Conservation (phyloP, 2,797 vertebrate species). For the Sitta carolinensis region DNA sequence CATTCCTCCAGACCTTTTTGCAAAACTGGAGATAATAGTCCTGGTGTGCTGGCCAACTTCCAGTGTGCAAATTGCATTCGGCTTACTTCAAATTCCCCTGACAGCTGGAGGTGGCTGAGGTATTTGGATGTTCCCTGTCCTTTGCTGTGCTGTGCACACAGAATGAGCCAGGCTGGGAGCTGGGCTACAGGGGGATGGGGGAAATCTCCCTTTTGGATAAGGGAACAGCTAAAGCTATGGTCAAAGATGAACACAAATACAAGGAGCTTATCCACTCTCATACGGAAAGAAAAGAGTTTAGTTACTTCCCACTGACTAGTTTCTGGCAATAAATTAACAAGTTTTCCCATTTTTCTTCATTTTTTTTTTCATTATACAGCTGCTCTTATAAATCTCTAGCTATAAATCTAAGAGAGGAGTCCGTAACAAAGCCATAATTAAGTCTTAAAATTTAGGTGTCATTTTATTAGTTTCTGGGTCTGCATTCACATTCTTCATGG, state of each 20-base stretch:
- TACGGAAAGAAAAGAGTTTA: not conserved
- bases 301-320: slow-evolving; percentile 2
- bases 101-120: slow-evolving; percentile 15
- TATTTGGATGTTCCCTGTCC: not conserved
- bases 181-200: not conserved
- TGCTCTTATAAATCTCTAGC: slow-evolving; percentile 40
- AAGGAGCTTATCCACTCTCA: not conserved
- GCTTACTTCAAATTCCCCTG: slow-evolving; percentile 33
- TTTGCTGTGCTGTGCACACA: not conserved
- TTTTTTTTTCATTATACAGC: slow-evolving; percentile 12
- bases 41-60: slow-evolving; percentile 50
- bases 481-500: not conserved
- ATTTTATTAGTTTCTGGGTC: not conserved
- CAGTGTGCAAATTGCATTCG: slow-evolving; percentile 46
- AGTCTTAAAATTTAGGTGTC: not conserved
- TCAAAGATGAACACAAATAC: not conserved
- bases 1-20: slow-evolving; percentile 45
- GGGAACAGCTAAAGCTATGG: not conserved
- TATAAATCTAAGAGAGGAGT: slow-evolving; percentile 7
- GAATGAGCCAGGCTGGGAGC: not conserved
- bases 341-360: slow-evolving; percentile 2
- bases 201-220: not conserved
- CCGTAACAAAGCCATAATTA: slow-evolving; percentile 13
- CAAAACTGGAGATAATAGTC: slow-evolving; percentile 58
- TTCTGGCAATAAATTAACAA: slow-evolving; percentile 11